Evolutionary conservation across 2,113 vertebrate genomes (phyloP), one percentile per base, ranked within the genome.

Genomic region (Anolis sagrei): DNA sequence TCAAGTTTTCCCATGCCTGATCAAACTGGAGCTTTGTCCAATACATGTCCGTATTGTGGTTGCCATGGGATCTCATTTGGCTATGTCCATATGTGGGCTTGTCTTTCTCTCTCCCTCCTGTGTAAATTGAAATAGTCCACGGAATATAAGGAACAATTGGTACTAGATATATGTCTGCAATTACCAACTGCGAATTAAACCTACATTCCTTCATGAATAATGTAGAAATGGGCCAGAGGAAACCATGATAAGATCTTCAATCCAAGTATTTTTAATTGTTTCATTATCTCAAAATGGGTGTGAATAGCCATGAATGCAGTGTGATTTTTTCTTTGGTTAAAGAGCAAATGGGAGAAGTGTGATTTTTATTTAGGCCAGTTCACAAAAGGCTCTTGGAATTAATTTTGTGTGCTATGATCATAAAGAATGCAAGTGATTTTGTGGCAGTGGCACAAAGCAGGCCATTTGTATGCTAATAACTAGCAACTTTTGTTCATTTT

Each of bases 391-490:
- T 96, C 97, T 97, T 95, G 97, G 97, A 97, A 97, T 97, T 94
- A 97, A 97, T 97, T 97, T 95, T 96, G 95, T 96, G 94, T 95
- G 93, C 95, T 96, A 92, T 96, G 96, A 97, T 97, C 96, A 95
- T 91, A 95, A 95, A 94, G 95, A 97, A 96, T 94, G 91, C 96
- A 96, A 96, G 95, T 96, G 96, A 95, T 97, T 97, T 95, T 93
- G 95, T 95, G 94, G 93, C 83, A 93, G 91, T 94, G 87, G 97
- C 95, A 96, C 94, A 97, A 91, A 93, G 96, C 96, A 95, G 95
- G 90, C 91, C 94, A 97, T 97, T 97, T 97, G 97, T 97, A 97
- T 97, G 96, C 96, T 97, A 97, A 97, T 97, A 96, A 95, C 94
- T 95, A 97, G 94, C 91, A 95, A 94, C 89, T 92, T 75, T 68